Base-by-base conservation (phyloP, 2,888 invertebrate genomes). In the Ochropleura plecta region DNA sequence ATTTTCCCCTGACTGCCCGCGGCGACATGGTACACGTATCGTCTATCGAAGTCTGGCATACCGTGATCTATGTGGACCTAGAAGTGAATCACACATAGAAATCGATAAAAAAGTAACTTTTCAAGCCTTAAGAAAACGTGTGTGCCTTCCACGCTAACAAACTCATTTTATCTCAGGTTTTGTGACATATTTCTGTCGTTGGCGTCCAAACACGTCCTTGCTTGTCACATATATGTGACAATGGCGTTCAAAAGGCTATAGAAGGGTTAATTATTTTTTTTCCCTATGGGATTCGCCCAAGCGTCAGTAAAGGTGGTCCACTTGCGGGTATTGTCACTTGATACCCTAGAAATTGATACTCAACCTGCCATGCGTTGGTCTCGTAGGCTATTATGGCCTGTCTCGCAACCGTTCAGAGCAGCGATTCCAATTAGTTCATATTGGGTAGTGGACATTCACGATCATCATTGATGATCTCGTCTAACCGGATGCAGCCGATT, bases 1-100 rank as follows among this genome's bases (percentile, higher is more conserved):
- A 96, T 96, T 87, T 96, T 96, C 71, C 95, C 95, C 81, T 96
- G 96, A 82, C 95, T 96, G 70, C 95, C 96, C 14, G 96, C 97
- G 0, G 97, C 96, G 83, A 97, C 97, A 89, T 97, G 97, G 91
- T 97, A 97, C 80, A 97, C 97, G 88, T 97, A 97, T 51, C 97
- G 94, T 62, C 97, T 93, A 78, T 97, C 97, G 70, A 97, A 96
- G 86, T 97, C 97, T 55, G 97, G 92, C 81, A 96, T 96, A 51
- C 94, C 92, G 80, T 94, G 94, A 62, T 96, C 96, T 67, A 93
- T 93, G 84, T 94, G 95, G 0, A 93, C 92, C 95, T 95, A 84
- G n/a, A 82, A 68, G 12, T 20, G 2, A 62, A 76, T 48, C 48
- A 48, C 5, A 80, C 30, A 40, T 10, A 44, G 8, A 5, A 20